Evolutionary conservation across 2,888 invertebrate genomes (phyloP).

Genomic region (Agonopterix arenella): DNA sequence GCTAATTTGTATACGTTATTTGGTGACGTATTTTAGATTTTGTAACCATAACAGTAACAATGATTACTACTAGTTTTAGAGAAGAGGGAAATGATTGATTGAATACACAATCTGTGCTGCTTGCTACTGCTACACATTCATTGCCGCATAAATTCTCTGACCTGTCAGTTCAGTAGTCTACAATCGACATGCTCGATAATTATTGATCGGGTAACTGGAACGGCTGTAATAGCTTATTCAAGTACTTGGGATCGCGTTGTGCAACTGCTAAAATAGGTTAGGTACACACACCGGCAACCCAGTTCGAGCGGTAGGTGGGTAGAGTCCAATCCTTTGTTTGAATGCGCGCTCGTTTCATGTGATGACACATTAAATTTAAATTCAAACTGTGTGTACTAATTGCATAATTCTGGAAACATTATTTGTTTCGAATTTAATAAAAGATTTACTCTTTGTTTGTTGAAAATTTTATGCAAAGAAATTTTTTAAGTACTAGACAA

Average conservation of each 20-base stretch:
- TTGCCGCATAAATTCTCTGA: constrained; percentile 6
- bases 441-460: too few relatives aligned
- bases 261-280: constrained; percentile 57
- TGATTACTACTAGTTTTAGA: too few relatives aligned
- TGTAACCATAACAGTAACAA: too few relatives aligned
- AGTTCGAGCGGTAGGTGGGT: constrained; percentile 29
- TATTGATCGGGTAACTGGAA: constrained; percentile 42
- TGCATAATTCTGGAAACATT: too few relatives aligned
- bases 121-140: constrained; percentile 2
- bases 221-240: constrained; percentile 36
- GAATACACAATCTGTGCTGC: background rate
- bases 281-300: constrained; percentile 38
- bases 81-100: too few relatives aligned
- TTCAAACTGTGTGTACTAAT: background rate
- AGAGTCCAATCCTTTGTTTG: constrained; percentile 31
- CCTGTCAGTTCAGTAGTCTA: constrained; percentile 10
- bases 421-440: too few relatives aligned
- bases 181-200: constrained; percentile 25
- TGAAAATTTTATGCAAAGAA: background rate
- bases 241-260: constrained; percentile 44
- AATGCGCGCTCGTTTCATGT: constrained; percentile 14
- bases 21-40: too few relatives aligned
- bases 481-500: background rate
- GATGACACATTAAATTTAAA: constrained; percentile 11
- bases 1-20: too few relatives aligned